Base-by-base conservation (phyloP, 2,888 invertebrate genomes). In the Microplitis manilae region DNA sequence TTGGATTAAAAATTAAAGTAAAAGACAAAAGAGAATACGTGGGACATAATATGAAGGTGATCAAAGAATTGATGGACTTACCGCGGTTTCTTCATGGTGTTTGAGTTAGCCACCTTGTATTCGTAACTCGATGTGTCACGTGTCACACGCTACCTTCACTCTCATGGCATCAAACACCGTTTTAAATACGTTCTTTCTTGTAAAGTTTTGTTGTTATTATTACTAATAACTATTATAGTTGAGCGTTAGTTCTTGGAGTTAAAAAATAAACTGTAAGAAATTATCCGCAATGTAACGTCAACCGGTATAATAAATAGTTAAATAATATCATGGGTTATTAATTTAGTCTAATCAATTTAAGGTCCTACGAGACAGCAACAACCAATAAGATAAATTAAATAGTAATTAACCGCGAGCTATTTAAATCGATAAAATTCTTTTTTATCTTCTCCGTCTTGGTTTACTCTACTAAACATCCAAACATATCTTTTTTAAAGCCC, bases 51-150 rank as follows among this genome's bases (percentile, higher is more conserved):
- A 30, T 30, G 15, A 20, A n/a, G 62, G n/a, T 62, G 15, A 62
- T 62, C 50, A 50, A 50, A 50, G 50, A 13, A 50, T 50, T 50
- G 50, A 20, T 62, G 17, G 79, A 86, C 87, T 87, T 79, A 87
- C 87, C 87, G 87, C 79, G 87, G 87, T 85, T 83, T 87, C 85
- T 87, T 87, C 87, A 87, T 87, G 86, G 81, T 84, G 85, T 77
- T 78, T 69, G 79, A 81, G 72, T 81, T 81, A 69, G 60, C 64
- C 59, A 76, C 73, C 79, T 77, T 83, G 84, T 82, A 81, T 81
- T 83, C 81, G 81, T 81, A 80, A 79, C 82, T 81, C 83, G 83
- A 79, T 81, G 82, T 86, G 87, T 86, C 86, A 86, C 87, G 86
- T 86, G 87, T 84, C 83, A 79, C 81, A 78, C 75, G 80, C 80